Evolutionary conservation across 2,888 invertebrate genomes (phyloP).

Genomic region (Amitus sp.): DNA sequence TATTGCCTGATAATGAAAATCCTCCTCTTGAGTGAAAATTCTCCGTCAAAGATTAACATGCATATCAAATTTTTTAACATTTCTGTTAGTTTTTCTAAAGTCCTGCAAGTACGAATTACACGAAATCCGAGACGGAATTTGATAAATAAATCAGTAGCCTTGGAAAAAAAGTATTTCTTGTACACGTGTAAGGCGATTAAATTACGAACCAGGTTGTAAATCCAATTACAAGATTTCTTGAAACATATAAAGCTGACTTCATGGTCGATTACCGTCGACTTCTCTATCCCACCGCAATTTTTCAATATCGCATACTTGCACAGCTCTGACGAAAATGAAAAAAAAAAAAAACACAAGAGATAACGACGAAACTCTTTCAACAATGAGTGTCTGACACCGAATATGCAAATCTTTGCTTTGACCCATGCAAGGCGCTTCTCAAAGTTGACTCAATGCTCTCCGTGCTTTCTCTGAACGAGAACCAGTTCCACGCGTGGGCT

Average conservation of each 20-base stretch:
- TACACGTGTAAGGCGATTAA: not conserved
- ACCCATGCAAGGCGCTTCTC: constrained; percentile 29
- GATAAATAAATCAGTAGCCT: not conserved
- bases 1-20: no score
- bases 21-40: no score
- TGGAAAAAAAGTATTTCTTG: not conserved
- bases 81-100: not conserved
- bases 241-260: not conserved
- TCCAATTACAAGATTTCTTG: not conserved
- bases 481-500: constrained; percentile 26
- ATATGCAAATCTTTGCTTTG: constrained; percentile 42
- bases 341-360: constrained; percentile 20
- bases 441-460: no score
- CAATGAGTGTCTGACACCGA: constrained; percentile 38
- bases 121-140: not conserved
- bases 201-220: not conserved
- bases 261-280: not conserved
- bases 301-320: constrained; percentile 4
- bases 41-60: not conserved
- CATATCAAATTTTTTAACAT: not conserved
- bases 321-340: constrained; percentile 9
- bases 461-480: constrained; percentile 31
- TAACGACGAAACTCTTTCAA: constrained; percentile 27
- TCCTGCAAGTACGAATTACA: not conserved
- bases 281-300: not conserved